A percentile compares a stretch with the other conserved stretches of the same genome.
phyloP scores from a whole-genome alignment of 2,797 vertebrate genomes.

The Arnoldichthys spilopterus region DNA sequence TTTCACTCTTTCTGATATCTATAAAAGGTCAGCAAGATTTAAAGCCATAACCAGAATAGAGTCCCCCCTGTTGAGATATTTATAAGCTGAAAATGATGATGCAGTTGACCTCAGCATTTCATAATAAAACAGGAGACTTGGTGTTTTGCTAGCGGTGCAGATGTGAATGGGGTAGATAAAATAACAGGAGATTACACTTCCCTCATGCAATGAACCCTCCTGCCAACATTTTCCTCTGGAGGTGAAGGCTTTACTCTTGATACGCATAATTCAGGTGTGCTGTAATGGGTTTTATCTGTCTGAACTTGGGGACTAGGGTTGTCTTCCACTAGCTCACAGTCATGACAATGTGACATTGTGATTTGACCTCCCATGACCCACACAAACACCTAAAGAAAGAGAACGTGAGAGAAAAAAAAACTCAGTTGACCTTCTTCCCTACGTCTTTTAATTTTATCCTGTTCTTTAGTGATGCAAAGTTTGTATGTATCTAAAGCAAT shows the following conservation, averaged over 20 bases:
- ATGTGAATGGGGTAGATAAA: slow-evolving; percentile 14
- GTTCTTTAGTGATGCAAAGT: too few relatives aligned
- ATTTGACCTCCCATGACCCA: too few relatives aligned
- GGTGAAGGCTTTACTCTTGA: slow-evolving; percentile 9
- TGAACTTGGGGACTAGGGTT: slow-evolving; percentile 42
- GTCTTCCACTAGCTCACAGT: too few relatives aligned
- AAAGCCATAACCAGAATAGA: not conserved
- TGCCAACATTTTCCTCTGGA: slow-evolving; percentile 8
- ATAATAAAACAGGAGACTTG: slow-evolving; percentile 16
- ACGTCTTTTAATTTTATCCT: too few relatives aligned
- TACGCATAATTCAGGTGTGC: slow-evolving; percentile 22
- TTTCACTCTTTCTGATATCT: not conserved
- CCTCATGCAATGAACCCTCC: not conserved
- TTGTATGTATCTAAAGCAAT: too few relatives aligned
- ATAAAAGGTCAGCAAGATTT: not conserved
- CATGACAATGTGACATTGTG: too few relatives aligned
- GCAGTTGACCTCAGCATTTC: not conserved
- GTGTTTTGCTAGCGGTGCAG: slow-evolving; percentile 11
- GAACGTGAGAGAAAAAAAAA: too few relatives aligned
- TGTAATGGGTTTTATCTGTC: slow-evolving; percentile 25
- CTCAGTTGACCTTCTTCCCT: too few relatives aligned
- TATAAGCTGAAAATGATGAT: slow-evolving; percentile 21
- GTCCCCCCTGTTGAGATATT: not conserved
- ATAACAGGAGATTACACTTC: slow-evolving; percentile 20
- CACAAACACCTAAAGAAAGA: too few relatives aligned